Conservation (phyloP, 2,797 vertebrate genomes). For the Rallus crepitans region DNA sequence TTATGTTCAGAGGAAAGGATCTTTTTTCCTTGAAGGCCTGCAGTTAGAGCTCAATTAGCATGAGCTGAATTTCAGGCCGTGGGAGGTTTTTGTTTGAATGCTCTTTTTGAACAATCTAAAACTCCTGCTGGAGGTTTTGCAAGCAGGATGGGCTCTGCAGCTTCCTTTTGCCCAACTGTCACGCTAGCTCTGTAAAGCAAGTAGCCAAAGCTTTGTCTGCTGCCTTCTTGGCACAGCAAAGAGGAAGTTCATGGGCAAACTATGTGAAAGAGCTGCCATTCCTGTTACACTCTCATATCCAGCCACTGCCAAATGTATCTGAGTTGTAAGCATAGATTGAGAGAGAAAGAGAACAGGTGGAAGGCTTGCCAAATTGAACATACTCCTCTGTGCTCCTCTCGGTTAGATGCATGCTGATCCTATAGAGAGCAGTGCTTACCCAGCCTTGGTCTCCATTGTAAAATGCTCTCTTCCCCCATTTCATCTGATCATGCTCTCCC, state of each 20-base stretch:
- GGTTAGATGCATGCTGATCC: neutral
- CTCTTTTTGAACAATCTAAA: constrained; percentile 7
- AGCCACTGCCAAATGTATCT: neutral
- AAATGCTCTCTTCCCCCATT: neutral
- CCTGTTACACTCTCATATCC: neutral
- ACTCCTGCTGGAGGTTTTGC: neutral
- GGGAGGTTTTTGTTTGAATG: constrained; percentile 13
- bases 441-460: neutral
- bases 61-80: neutral
- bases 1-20: neutral
- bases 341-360: neutral
- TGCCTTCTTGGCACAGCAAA: neutral
- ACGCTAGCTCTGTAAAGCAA: neutral
- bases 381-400: neutral
- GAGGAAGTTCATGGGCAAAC: neutral
- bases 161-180: neutral
- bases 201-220: constrained; percentile 5
- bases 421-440: neutral
- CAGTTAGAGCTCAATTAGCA: neutral
- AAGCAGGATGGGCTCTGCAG: neutral
- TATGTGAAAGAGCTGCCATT: neutral
- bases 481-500: neutral
- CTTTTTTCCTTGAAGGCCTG: neutral
- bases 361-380: neutral
- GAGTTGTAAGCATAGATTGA: neutral